phyloP scores from a whole-genome alignment of 1,140 invertebrate species.

The Drosophila navojoa region DNA sequence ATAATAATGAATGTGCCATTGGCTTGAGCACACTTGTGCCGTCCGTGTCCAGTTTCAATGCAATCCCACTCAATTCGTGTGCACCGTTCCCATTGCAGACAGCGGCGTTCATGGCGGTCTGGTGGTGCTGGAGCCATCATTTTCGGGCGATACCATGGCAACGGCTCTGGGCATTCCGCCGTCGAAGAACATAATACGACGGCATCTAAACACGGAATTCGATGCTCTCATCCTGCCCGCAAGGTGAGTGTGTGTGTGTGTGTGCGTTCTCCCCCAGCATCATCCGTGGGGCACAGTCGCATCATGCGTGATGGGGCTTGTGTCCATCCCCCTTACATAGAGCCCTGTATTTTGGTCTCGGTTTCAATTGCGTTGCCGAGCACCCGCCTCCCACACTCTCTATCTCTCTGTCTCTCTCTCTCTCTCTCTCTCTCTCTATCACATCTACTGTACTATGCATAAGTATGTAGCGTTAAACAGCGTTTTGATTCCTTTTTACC shows the following conservation, averaged over 20 bases:
- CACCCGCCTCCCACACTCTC: too few species aligned
- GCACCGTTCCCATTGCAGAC: conserved; percentile 85
- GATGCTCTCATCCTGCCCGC: conserved; percentile 95
- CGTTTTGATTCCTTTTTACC: conserved; percentile 65
- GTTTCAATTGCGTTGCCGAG: conserved; percentile 17
- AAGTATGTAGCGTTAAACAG: conserved; percentile 74
- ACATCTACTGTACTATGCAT: conserved; percentile 39
- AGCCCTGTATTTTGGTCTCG: conserved; percentile 36
- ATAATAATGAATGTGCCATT: conserved; percentile 36
- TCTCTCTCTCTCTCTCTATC: neutral
- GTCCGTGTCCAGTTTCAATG: conserved; percentile 12
- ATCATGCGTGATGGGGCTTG: conserved; percentile 10
- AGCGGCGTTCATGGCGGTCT: conserved; percentile 97
- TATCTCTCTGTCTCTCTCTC: too few species aligned
- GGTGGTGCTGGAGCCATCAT: conserved; percentile 95
- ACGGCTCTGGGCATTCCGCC: conserved; percentile 96
- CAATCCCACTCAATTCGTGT: neutral
- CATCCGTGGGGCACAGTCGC: neutral
- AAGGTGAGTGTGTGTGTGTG: conserved; percentile 90
- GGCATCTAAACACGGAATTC: conserved; percentile 95
- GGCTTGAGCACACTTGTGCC: conserved; percentile 31
- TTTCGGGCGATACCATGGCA: conserved; percentile 97
- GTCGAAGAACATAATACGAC: conserved; percentile 95
- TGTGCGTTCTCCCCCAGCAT: conserved; percentile 27
- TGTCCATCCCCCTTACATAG: conserved; percentile 17